Base-by-base conservation (phyloP, 2,797 vertebrate genomes). In the Chromis chromis region DNA sequence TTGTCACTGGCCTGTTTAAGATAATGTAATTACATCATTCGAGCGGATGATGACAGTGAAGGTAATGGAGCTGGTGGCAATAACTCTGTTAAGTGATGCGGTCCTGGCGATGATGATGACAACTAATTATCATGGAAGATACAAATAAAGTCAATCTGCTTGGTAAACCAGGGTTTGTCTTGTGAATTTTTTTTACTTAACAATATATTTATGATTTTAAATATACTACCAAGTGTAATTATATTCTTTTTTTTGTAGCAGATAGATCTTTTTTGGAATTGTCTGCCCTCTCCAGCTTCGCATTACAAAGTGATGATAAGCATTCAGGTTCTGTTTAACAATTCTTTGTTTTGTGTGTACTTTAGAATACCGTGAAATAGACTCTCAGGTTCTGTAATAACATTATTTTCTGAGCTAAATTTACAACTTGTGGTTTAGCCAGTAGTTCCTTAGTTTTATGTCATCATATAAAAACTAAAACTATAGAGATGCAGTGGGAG, bases 121-220 rank as follows among this genome's bases (percentile, higher is more conserved):
- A 82, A 86, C 85, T 82, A 71, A 86, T 88, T 89, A 87, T 87
- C 78, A 74, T 86, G 85, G 76, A 86, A 72, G 85, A 85, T 75
- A 84, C 78, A 81, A 92, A 91, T 92, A 93, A 92, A 92, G 80
- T 88, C 73, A 82, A 79, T 78, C 84, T 91, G 88, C 87, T 91
- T 88, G 78, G 81, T 86, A 79, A 79, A 86, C 65, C 77, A 75
- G 22, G 17, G 60, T 71, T 66, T 78, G 70, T 86, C 42, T 76
- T 68, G 33, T 81, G 70, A 58, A 11, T 36, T 86, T 83, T 39
- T 70, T 39, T 70, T 16, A 48, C 17, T 8, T n/a, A 52, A 3
- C 28, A 2, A n/a, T 52, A 14, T 21, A 17, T 53, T 48, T 21
- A 54, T 36, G 1, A 36, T 19, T 49, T 19, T 2, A 28, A 52